Base-by-base conservation (phyloP, 2,797 vertebrate species). In the Sebastes oblongus region DNA sequence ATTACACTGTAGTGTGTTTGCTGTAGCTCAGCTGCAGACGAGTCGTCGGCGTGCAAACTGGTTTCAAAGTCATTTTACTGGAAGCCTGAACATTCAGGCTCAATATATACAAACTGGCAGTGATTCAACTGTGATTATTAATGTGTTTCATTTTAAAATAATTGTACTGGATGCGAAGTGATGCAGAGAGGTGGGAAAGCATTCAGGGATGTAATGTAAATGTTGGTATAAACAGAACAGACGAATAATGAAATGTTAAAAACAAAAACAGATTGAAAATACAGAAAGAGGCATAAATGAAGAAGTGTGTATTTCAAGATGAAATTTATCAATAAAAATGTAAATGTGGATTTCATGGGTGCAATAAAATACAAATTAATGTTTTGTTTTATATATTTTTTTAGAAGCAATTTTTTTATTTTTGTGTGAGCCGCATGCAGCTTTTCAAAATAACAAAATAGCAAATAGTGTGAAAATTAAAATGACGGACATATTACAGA, bases 51-150 rank as follows among this genome's bases (percentile, higher is more conserved):
- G 8, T 36, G 29, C 25, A 30, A 54, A 24, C 71, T 30, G 58
- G 29, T 65, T 80, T 66, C 67, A 68, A 56, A 67, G 69, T 56
- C 27, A 1, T 52, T 29, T 68, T 27, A 50, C 34, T 60, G 39
- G 25, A 16, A 66, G 39, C 13, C 72, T 32, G 50, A 34, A 77
- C 20, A 71, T 25, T 50, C 27, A 46, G 20, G 3, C 20, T 8
- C 74, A 54, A 70, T 6, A 29, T 24, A 84, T 9, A 54, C 46
- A 67, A 27, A 42, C 66, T 71, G 85, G 82, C 79, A 74, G 4
- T 1, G 36, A 39, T 42, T 77, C 72, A 27, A 27, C 24, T 18
- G 18, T 2, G 34, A 72, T 84, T 58, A 52, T 72, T 25, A 22
- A 25, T 4, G 29, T 2, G 46, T 67, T 54, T 59, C 1, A 50